Conservation (phyloP, 2,797 vertebrate species). For the Acanthopagrus latus region DNA sequence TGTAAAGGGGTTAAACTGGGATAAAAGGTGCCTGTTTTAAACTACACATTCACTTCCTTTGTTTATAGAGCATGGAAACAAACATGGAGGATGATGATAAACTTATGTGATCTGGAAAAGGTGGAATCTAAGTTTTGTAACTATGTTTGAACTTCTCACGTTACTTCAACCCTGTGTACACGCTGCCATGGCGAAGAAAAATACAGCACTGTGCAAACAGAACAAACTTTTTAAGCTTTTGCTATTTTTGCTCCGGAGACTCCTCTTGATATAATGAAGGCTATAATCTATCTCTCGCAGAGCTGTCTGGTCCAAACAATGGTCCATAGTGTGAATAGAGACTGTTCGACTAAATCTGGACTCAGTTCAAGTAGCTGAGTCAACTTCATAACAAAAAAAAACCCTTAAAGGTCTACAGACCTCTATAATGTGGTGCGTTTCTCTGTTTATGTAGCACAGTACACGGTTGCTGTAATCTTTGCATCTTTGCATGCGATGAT, state of each 20-base stretch:
- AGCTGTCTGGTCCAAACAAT: not conserved
- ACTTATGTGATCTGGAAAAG: not conserved
- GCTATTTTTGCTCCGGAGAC: not conserved
- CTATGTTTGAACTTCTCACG: not conserved
- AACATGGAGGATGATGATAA: not conserved
- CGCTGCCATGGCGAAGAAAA: not conserved
- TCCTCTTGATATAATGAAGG: not conserved
- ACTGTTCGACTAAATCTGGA: constrained; percentile 21
- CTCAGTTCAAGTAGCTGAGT: constrained; percentile 12
- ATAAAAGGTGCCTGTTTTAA: not conserved
- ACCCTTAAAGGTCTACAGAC: not conserved
- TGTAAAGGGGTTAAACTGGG: not conserved
- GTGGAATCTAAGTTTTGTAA: not conserved
- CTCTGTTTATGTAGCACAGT: not conserved
- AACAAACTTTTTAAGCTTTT: not conserved
- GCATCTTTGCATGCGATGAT: too few relatives aligned
- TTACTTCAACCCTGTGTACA: not conserved
- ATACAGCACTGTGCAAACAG: not conserved
- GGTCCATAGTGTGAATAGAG: not conserved
- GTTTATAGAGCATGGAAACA: constrained; percentile 14
- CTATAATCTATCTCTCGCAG: not conserved
- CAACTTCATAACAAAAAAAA: not conserved
- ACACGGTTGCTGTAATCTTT: not conserved
- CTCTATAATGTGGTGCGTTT: not conserved
- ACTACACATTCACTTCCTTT: not conserved